Evolutionary conservation across 2,113 vertebrate genomes (phyloP).

Genomic region (Melanocharis versteri): DNA sequence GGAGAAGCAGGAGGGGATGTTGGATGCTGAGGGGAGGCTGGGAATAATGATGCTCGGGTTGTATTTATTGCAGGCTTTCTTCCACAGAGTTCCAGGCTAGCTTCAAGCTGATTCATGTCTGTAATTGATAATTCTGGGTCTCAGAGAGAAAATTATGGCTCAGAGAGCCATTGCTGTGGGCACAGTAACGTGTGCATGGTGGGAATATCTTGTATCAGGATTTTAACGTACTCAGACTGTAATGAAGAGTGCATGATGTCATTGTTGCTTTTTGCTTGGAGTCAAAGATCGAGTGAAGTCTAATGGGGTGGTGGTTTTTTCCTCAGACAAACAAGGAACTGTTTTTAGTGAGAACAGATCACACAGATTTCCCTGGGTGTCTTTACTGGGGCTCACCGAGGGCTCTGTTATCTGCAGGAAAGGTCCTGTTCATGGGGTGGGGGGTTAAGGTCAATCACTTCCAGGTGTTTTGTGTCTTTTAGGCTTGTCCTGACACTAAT

Average conservation of each 20-base stretch:
- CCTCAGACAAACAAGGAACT: background rate
- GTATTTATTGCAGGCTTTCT: background rate
- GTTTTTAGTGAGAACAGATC: conserved; percentile 32
- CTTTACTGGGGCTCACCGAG: background rate
- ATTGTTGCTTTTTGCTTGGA: conserved; percentile 18
- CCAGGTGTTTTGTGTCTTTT: background rate
- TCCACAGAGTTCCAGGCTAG: background rate
- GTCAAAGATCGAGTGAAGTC: background rate
- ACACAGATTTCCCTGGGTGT: background rate
- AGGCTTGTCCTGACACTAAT: background rate
- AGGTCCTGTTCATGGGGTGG: background rate
- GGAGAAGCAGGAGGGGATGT: background rate
- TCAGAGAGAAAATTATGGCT: background rate
- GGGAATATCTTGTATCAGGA: background rate
- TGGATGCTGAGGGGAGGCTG: background rate
- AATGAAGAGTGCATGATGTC: background rate
- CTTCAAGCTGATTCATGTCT: background rate
- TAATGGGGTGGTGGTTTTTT: background rate
- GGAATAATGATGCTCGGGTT: background rate
- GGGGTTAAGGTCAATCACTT: background rate
- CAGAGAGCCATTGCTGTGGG: background rate
- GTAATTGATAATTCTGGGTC: background rate
- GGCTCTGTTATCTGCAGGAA: background rate
- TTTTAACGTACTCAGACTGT: background rate
- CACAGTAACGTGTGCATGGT: background rate